Conservation (phyloP, 2,113 vertebrate species). For the Mormyrus lacerda region DNA sequence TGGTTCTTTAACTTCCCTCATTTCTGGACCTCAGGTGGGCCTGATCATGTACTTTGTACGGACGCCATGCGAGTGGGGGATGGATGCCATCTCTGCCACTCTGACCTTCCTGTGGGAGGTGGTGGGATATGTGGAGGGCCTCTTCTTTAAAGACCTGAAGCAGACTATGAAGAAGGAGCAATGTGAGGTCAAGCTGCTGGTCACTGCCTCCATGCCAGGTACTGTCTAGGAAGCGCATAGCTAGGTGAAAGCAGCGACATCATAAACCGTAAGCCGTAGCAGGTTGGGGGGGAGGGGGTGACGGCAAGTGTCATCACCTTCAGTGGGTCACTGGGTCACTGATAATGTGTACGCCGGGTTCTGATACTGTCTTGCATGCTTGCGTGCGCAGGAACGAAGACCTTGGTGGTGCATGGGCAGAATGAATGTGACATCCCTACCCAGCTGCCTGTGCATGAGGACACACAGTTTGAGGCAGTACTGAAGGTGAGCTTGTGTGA, state of each 20-base stretch:
- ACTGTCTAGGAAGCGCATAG: neutral
- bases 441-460: constrained; percentile 95
- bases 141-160: constrained; percentile 98
- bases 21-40: constrained; percentile 68
- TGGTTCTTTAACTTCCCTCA: no score
- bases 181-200: constrained; percentile 93
- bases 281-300: neutral
- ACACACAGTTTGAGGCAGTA: constrained; percentile 96
- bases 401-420: constrained; percentile 93
- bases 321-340: neutral
- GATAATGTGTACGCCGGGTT: neutral
- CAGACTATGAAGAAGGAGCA: constrained; percentile 99
- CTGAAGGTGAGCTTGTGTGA: constrained; percentile 68
- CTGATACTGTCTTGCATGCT: constrained; percentile 8
- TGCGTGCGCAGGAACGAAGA: constrained; percentile 80
- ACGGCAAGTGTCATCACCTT: neutral
- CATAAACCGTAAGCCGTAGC: neutral
- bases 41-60: constrained; percentile 98
- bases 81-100: constrained; percentile 97
- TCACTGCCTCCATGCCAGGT: constrained; percentile 98
- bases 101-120: constrained; percentile 98
- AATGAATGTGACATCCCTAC: constrained; percentile 98
- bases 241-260: neutral
- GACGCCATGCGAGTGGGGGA: constrained; percentile 95
- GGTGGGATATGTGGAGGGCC: constrained; percentile 92